phyloP scores from a whole-genome alignment of 2,113 vertebrate species.

The human (Homo sapiens) region DNA sequence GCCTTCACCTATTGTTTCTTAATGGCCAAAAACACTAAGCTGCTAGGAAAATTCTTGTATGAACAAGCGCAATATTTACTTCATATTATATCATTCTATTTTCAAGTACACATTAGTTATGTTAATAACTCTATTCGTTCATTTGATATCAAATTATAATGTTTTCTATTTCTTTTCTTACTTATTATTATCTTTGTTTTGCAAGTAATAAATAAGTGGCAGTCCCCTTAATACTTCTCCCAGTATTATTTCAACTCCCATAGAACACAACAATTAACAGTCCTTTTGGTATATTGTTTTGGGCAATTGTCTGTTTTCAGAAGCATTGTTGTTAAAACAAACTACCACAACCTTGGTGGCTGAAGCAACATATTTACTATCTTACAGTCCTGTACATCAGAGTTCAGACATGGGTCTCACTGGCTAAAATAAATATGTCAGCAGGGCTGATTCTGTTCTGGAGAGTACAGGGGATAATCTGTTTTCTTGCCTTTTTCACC shows the following conservation, averaged over 20 bases:
- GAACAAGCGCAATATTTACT: background rate
- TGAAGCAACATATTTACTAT: background rate
- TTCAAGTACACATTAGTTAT: background rate
- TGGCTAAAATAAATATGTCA: background rate
- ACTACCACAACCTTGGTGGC: background rate
- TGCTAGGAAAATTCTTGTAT: background rate
- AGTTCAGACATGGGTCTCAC: background rate
- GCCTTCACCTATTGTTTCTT: background rate
- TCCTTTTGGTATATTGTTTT: background rate
- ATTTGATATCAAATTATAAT: background rate
- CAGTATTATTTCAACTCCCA: background rate
- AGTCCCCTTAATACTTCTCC: background rate
- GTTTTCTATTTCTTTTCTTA: background rate
- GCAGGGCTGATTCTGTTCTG: background rate
- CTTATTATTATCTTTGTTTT: background rate
- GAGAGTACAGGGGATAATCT: background rate
- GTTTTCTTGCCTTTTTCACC: background rate
- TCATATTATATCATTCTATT: background rate
- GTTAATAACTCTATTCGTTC: background rate
- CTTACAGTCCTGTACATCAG: background rate
- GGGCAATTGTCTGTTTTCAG: background rate
- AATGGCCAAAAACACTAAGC: background rate
- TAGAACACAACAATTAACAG: background rate
- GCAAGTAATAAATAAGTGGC: background rate
- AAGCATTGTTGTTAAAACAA: background rate